A percentile compares a stretch with the other conserved stretches of the same genome.
phyloP scores from a whole-genome alignment of 2,888 invertebrate genomes.

The Campoplex capitator region DNA sequence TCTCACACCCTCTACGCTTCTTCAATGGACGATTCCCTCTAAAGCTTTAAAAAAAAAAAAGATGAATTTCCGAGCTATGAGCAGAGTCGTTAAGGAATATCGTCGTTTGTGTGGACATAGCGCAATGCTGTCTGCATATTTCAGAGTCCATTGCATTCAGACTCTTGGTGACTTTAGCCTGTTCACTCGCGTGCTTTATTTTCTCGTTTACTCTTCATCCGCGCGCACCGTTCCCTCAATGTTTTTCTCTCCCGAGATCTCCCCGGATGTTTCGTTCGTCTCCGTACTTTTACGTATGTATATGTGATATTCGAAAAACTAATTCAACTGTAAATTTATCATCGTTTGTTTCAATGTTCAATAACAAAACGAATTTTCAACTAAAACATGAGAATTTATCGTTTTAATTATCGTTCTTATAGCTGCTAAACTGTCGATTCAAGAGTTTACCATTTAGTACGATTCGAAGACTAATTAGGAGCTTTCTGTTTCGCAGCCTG shows the following conservation, averaged over 20 bases:
- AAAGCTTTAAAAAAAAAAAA: background rate
- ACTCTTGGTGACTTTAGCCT: conserved; percentile 20
- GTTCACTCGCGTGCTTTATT: conserved; percentile 55
- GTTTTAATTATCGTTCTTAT: background rate
- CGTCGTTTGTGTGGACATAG: conserved; percentile 69
- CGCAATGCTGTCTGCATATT: conserved; percentile 74
- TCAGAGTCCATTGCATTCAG: conserved; percentile 72
- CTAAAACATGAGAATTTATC: background rate
- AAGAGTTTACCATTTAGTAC: no score
- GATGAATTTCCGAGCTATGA: background rate
- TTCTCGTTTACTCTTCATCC: conserved; percentile 66
- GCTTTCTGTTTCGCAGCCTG: no score
- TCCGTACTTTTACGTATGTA: background rate
- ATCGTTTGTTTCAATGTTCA: background rate
- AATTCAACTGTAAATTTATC: background rate
- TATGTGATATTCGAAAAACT: background rate
- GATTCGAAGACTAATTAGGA: no score
- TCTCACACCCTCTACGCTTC: background rate
- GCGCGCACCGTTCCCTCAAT: conserved; percentile 26
- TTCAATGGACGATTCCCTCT: background rate
- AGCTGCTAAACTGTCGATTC: background rate
- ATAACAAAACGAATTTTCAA: background rate
- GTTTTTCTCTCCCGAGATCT: conserved; percentile 20
- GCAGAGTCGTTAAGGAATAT: conserved; percentile 41
- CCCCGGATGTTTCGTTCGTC: conserved; percentile 49